Evolutionary conservation across 1,140 invertebrate species (phyloP), one percentile per base, ranked within the genome.

Genomic region (Drosophila seguyi): DNA sequence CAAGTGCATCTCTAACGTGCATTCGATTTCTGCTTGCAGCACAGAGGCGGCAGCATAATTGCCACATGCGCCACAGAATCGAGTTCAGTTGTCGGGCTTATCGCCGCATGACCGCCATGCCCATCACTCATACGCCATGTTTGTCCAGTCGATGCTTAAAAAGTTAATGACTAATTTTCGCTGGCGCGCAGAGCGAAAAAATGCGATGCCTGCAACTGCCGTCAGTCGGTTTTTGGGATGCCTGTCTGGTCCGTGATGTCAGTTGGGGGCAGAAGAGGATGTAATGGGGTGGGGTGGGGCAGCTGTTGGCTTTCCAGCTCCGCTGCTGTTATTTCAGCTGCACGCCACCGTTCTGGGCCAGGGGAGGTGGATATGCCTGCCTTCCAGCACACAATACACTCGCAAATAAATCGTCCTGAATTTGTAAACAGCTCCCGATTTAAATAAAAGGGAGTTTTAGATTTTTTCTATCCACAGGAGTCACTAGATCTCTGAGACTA

Each of bases 91-190:
- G 63, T 59, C 60, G 63, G 50, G 66, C 82, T 86, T 86, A 87
- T 86, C 82, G 72, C 83, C 57, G 56, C 45, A 69, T 45, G 61
- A 53, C 72, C 67, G 65, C 66, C 74, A 84, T 84, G 73, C 77
- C 66, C 85, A 88, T 85, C 85, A 90, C 84, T 90, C 84, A 88
- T 88, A 88, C 84, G 84, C 84, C 84, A 88, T 88, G 84, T 88
- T 90, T 87, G 84, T 80, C 84, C 84, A 79, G 84, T 77, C 84
- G 84, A 87, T 87, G 84, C 84, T 90, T 88, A 88, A 88, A 88
- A 88, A 88, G 84, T 88, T 88, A 88, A 88, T 88, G 84, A 88
- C 84, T 88, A 88, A 88, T 88, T 88, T 88, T 90, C 77, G 81
- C 69, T 75, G 61, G 77, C 63, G 38, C 56, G 36, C 47, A 41